Evolutionary conservation across 2,888 invertebrate species (phyloP).

Genomic region (Melieria crassipennis): DNA sequence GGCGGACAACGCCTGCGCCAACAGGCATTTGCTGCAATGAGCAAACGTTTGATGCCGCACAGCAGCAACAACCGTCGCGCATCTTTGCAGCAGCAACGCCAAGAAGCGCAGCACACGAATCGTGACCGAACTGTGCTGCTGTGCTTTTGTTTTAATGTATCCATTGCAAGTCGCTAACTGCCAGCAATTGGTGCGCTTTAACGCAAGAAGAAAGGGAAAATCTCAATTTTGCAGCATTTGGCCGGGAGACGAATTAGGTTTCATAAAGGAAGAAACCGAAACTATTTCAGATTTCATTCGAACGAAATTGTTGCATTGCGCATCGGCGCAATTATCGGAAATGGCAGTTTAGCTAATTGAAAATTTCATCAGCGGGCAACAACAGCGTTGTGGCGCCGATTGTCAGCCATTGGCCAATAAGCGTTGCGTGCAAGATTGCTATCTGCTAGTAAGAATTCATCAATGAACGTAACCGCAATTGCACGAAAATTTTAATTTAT

Average conservation of each 20-base stretch:
- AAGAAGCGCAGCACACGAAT: constrained; percentile 30
- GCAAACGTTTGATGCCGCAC: background rate
- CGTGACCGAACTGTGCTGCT: constrained; percentile 41
- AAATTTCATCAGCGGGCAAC: too few relatives aligned
- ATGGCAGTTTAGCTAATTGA: too few relatives aligned
- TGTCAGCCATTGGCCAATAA: constrained; percentile 25
- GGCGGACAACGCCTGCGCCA: constrained; percentile 16
- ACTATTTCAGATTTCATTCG: too few relatives aligned
- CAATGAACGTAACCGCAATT: constrained; percentile 10
- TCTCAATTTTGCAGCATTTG: too few relatives aligned
- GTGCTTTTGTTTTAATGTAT: constrained; percentile 14
- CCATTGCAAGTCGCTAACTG: too few relatives aligned
- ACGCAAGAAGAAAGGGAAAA: background rate
- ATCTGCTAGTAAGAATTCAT: constrained; percentile 29
- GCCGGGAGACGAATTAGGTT: too few relatives aligned
- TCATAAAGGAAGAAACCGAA: too few relatives aligned
- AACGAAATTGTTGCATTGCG: too few relatives aligned
- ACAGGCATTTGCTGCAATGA: background rate
- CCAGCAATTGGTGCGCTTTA: constrained; percentile 7
- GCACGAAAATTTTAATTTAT: constrained; percentile 29
- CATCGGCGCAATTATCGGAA: too few relatives aligned
- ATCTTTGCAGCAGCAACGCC: constrained; percentile 13
- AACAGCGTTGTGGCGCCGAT: too few relatives aligned
- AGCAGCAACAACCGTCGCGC: background rate
- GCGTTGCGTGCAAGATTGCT: constrained; percentile 21